These are phyloP conservation scores for Torymus texanus DNA, from an alignment of 2,888 invertebrate species.

Conservation along the genomic window DNA sequence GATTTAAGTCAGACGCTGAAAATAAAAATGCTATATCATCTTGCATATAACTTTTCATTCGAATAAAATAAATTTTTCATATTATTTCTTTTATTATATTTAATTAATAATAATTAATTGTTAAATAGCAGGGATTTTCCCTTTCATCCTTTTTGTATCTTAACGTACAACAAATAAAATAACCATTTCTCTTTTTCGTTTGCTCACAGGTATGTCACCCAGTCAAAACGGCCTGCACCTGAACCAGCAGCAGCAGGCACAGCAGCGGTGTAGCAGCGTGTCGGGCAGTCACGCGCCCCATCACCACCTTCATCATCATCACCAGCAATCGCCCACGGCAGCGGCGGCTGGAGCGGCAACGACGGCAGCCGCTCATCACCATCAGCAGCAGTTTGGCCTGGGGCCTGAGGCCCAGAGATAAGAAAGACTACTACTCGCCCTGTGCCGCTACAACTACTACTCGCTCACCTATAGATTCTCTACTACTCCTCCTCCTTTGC, in stretches of 20 bases:
- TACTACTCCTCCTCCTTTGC: no score
- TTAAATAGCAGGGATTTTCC: no score
- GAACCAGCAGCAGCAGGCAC: constrained; percentile 62
- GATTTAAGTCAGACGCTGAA: not conserved
- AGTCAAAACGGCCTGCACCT: constrained; percentile 71
- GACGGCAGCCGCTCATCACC: no score
- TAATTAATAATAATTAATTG: no score
- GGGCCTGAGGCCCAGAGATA: constrained; percentile 74
- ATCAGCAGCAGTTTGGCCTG: constrained; percentile 71
- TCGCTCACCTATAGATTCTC: constrained; percentile 1
- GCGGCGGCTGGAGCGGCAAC: constrained; percentile 17
- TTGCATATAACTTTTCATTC: no score
- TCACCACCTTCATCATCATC: constrained; percentile 66
- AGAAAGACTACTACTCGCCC: constrained; percentile 62
- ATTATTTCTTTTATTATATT: no score
- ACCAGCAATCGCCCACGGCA: constrained; percentile 62
- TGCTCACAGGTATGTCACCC: constrained; percentile 73
- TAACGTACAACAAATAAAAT: not conserved
- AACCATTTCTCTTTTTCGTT: not conserved
- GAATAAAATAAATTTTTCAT: no score
- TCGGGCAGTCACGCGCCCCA: constrained; percentile 73
- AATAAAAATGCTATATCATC: not conserved
- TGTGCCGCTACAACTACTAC: constrained; percentile 2
- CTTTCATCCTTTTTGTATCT: no score
- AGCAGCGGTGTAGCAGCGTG: constrained; percentile 60